phyloP scores from a whole-genome alignment of 2,888 invertebrate genomes.

The Mesorhabditis sp. region DNA sequence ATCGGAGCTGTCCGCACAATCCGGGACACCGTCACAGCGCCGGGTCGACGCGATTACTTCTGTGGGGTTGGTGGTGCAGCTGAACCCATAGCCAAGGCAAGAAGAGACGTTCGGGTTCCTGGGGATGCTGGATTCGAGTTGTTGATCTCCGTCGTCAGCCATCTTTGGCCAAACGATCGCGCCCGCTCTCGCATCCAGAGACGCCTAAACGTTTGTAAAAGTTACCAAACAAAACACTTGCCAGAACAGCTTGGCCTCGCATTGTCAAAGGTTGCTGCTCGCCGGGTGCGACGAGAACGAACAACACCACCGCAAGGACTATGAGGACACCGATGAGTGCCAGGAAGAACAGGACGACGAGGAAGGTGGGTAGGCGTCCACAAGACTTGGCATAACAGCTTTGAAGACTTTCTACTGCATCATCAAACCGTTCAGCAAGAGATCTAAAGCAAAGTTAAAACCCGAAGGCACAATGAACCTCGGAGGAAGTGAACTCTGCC shows the following conservation, averaged over 20 bases:
- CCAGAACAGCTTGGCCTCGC: not conserved
- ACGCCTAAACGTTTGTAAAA: not conserved
- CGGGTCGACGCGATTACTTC: not conserved
- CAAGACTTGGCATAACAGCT: not conserved
- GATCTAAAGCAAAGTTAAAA: not conserved
- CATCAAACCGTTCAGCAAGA: not conserved
- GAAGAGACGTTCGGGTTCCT: not conserved
- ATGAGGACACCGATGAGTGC: not conserved
- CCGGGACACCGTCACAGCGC: conserved; percentile 2
- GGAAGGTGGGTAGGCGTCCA: not conserved
- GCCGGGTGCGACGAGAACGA: not conserved
- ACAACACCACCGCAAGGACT: not conserved
- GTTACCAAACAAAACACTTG: not conserved
- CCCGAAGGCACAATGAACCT: not conserved
- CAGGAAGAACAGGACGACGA: not conserved
- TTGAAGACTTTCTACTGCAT: not conserved
- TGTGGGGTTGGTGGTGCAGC: not conserved
- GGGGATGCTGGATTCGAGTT: too few relatives aligned
- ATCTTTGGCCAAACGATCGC: not conserved
- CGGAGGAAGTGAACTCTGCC: not conserved
- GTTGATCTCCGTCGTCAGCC: not conserved
- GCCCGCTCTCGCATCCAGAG: not conserved
- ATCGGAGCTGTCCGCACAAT: conserved; percentile 1
- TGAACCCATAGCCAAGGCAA: not conserved
- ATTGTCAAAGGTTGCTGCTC: not conserved